phyloP scores from a whole-genome alignment of 2,888 invertebrate genomes.

The Meandrusa payeni region DNA sequence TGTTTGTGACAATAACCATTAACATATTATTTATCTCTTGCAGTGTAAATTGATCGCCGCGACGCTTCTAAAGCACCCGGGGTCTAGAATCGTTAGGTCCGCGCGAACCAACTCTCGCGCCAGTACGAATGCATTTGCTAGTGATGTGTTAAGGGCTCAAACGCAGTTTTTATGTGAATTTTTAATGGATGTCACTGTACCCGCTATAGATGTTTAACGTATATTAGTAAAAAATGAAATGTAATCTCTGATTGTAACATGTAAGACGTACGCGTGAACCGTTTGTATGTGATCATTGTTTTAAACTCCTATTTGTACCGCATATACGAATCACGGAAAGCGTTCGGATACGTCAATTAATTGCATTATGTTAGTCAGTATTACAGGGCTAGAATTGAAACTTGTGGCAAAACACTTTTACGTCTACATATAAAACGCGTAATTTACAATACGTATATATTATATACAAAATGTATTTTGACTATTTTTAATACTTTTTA shows the following conservation, averaged over 20 bases:
- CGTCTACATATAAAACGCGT: background rate
- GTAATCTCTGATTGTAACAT: conserved; percentile 51
- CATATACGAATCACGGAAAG: conserved; percentile 29
- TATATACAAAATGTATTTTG: no score
- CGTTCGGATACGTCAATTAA: conserved; percentile 57
- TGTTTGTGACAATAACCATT: conserved; percentile 5
- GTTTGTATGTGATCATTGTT: conserved; percentile 26
- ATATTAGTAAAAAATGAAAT: conserved; percentile 39
- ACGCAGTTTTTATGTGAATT: conserved; percentile 73
- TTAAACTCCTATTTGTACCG: conserved; percentile 46
- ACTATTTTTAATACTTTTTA: conserved; percentile 2
- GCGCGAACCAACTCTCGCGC: conserved; percentile 32
- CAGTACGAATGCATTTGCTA: conserved; percentile 55
- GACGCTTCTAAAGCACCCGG: conserved; percentile 26
- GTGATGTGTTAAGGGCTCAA: conserved; percentile 67
- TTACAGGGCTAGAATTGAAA: conserved; percentile 60
- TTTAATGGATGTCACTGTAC: conserved; percentile 60
- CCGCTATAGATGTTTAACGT: conserved; percentile 40
- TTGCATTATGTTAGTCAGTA: conserved; percentile 64
- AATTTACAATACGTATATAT: background rate
- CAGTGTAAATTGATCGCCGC: conserved; percentile 52
- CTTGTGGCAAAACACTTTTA: conserved; percentile 19
- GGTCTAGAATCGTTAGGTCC: conserved; percentile 15
- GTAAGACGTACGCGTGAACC: conserved; percentile 4
- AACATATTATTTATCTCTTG: conserved; percentile 42